Conservation (phyloP, 1,140 invertebrate species). For the Drosophila melanogaster region Release_6_plus_ISO1_MT NT_033777.3:7050501-7051000, state of each 20-base stretch:
- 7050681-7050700: too few species aligned
- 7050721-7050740: too few species aligned
- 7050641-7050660: too few species aligned
- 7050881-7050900: slow-evolving; percentile 81
- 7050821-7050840: slow-evolving; percentile 37
- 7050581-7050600: too few species aligned
- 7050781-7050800: slow-evolving; percentile 3
- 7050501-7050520: slow-evolving; percentile 50
- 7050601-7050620: too few species aligned
- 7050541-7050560: slow-evolving; percentile 18
- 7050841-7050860: slow-evolving; percentile 80
- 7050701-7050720: too few species aligned
- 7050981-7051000: slow-evolving; percentile 33
- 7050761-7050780: not conserved
- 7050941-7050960: slow-evolving; percentile 44
- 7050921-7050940: slow-evolving; percentile 64
- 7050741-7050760: too few species aligned
- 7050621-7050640: too few species aligned
- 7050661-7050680: too few species aligned
- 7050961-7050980: slow-evolving; percentile 52
- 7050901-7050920: slow-evolving; percentile 63
- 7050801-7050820: slow-evolving; percentile 14
- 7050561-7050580: slow-evolving; percentile 17
- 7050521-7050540: not conserved
- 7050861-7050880: slow-evolving; percentile 82